phyloP scores from a whole-genome alignment of 1,140 invertebrate genomes.

The Ruditapes philippinarum region DNA sequence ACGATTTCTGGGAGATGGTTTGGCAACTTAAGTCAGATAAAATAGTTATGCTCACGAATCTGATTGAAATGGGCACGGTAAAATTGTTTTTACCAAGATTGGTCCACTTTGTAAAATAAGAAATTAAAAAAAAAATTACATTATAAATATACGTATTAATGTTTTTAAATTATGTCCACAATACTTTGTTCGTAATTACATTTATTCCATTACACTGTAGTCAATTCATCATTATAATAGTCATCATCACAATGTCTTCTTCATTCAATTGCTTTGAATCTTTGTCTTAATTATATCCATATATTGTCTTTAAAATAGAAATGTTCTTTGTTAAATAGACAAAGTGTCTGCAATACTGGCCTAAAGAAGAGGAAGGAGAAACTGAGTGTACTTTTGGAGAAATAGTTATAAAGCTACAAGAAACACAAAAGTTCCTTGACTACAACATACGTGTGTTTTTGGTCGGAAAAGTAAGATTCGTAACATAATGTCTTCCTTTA shows the following conservation, averaged over 20 bases:
- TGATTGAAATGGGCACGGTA: conserved; percentile 77
- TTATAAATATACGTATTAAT: no score
- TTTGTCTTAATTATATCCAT: no score
- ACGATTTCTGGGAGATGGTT: conserved; percentile 83
- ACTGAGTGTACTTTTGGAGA: not conserved
- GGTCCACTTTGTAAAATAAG: no score
- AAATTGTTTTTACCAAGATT: not conserved
- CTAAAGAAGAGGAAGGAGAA: not conserved
- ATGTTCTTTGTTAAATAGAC: not conserved
- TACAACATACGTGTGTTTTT: not conserved
- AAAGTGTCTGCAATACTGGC: conserved; percentile 19
- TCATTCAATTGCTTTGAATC: no score
- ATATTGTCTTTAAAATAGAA: no score
- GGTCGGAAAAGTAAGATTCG: not conserved
- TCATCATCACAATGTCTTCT: no score
- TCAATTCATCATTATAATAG: no score
- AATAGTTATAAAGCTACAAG: not conserved
- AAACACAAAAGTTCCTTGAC: not conserved
- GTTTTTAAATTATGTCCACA: no score
- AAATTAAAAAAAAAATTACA: no score
- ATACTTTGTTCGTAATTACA: no score
- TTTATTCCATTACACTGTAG: no score
- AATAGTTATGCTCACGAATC: conserved; percentile 82
- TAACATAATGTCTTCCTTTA: no score
- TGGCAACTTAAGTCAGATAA: conserved; percentile 79